These are phyloP conservation scores for Pyrochroa serraticornis DNA, from an alignment of 2,888 invertebrate genomes.

Conservation along the genomic window DNA sequence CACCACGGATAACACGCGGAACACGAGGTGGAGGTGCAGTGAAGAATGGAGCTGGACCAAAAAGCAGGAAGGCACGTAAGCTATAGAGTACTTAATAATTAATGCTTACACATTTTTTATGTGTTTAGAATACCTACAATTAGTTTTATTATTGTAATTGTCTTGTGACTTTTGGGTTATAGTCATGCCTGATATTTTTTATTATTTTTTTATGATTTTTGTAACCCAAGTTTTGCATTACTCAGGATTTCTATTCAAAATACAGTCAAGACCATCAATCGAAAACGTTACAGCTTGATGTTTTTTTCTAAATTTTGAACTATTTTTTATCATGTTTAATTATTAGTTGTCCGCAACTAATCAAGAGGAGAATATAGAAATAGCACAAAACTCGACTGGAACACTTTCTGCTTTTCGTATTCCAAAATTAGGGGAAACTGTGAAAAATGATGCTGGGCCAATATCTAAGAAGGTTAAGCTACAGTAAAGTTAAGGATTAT, in stretches of 20 bases:
- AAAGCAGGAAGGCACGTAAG: slow-evolving; percentile 46
- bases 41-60: slow-evolving; percentile 51
- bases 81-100: slow-evolving; percentile 4
- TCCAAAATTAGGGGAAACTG: slow-evolving; percentile 17
- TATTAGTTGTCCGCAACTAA: slow-evolving; percentile 14
- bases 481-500: too few species aligned
- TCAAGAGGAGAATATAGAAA: slow-evolving; percentile 13
- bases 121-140: neutral
- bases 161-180: neutral
- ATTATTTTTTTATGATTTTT: neutral
- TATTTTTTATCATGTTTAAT: slow-evolving; percentile 14
- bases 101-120: neutral
- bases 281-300: neutral
- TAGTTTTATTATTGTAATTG: neutral
- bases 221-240: neutral
- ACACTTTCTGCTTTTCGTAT: slow-evolving; percentile 18
- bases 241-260: neutral
- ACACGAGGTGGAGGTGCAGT: slow-evolving; percentile 39
- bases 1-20: slow-evolving; percentile 43
- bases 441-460: slow-evolving; percentile 5
- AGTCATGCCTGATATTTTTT: neutral
- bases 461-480: slow-evolving; percentile 6
- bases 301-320: neutral
- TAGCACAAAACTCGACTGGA: slow-evolving; percentile 3
- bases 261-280: neutral